These are phyloP conservation scores for Parazoanthus darwini DNA, from an alignment of 92 coral and sea anemone genomes.

Conservation along the genomic window DNA sequence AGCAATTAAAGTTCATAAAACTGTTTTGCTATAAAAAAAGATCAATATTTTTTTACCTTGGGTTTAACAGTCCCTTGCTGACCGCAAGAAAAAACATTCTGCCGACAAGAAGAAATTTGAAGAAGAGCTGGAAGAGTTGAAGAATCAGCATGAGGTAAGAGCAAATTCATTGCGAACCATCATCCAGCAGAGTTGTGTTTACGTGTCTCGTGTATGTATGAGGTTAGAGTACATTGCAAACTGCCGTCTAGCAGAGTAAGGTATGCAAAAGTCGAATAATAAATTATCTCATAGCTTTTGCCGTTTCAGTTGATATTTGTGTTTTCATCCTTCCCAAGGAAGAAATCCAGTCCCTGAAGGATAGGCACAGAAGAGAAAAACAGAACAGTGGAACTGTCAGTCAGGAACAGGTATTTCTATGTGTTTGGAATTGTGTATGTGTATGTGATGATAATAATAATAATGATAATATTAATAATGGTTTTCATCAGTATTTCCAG, in stretches of 20 bases:
- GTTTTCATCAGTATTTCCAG: no score
- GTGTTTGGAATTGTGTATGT: not conserved
- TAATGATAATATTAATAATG: no score
- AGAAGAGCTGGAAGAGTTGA: constrained; percentile 90
- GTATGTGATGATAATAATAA: not conserved
- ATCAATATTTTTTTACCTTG: not conserved
- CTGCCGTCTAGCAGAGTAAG: not conserved
- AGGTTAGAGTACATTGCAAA: constrained; percentile 50
- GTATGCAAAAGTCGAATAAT: not conserved
- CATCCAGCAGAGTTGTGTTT: not conserved
- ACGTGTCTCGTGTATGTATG: constrained; percentile 45
- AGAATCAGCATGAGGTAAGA: constrained; percentile 80
- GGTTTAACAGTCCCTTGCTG: constrained; percentile 52
- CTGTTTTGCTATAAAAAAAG: no score
- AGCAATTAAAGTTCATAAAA: no score
- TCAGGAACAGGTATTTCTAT: constrained; percentile 74
- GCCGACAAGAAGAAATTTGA: constrained; percentile 86
- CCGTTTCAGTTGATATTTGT: not conserved
- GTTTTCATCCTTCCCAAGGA: constrained; percentile 53
- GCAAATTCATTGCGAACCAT: not conserved
- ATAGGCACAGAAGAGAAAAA: constrained; percentile 87
- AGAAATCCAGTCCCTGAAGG: constrained; percentile 76
- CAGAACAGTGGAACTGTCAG: constrained; percentile 78
- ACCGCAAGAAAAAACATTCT: constrained; percentile 87
- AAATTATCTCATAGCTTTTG: not conserved